Base-by-base conservation (phyloP, 2,797 vertebrate species). In the Mus caroli region DNA sequence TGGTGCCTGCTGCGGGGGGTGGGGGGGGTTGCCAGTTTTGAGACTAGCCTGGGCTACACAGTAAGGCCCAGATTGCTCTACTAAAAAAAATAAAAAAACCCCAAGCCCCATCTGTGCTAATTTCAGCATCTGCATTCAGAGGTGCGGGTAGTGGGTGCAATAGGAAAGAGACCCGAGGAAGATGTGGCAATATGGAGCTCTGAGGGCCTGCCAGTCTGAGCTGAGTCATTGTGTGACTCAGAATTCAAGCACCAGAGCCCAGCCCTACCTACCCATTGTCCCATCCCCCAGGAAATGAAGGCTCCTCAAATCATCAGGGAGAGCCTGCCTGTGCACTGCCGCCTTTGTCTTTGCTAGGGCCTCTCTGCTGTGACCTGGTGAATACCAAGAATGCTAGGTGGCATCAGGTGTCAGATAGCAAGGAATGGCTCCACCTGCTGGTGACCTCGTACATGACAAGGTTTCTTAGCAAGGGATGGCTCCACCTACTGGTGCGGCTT, bases 181-280 rank as follows among this genome's bases (percentile, higher is more conserved):
- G 67, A 62, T 34, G 24, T 28, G 28, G 50, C 50, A 6, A 5
- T 1, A 5, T 1, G 1, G 43, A 89, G 60, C 67, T 20, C 20
- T 13, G 2, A 40, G 40, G 40, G 4, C 34, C 84, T 94, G 86
- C 93, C 79, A 13, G 91, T 84, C 92, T 79, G 85, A 79, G 82
- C 96, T 97, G 97, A 97, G 93, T 96, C 97, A 97, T 26, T 0
- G 11, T 22, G 71, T 85, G 90, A 98, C 19, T 97, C 96, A 96
- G 50, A 40, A 15, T 31, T 76, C 67, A 37, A 31, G 58, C 87
- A n/a, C 19, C 3, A 52, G 46, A 76, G 77, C 92, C 88, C 84
- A 54, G 64, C 91, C 91, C 40, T 97, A 71, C 91, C 80, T 43
- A 26, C 52, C 67, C 58, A 10, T 3, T 22, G n/a, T 6, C 31